These are phyloP conservation scores for Catocala sponsa DNA, from an alignment of 2,888 invertebrate species.

Conservation along the genomic window DNA sequence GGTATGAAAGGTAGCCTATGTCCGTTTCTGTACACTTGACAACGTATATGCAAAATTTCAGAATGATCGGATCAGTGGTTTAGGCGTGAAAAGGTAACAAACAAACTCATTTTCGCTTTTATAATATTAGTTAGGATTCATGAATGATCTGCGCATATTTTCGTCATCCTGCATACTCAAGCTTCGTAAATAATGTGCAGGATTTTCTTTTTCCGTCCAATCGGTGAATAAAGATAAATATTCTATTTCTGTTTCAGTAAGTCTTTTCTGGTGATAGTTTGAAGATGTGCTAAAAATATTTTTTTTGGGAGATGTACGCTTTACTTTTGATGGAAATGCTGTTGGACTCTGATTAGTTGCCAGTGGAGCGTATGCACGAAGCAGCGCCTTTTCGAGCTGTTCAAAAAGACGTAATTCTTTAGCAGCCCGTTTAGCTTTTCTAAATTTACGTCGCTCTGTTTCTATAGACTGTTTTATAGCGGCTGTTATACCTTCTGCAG, in stretches of 20 bases:
- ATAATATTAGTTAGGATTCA: no score
- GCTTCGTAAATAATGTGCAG: constrained; percentile 64
- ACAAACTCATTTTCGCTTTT: no score
- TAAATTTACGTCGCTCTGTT: constrained; percentile 82
- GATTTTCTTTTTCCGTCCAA: constrained; percentile 74
- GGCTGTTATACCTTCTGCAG: constrained; percentile 81
- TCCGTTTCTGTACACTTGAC: no score
- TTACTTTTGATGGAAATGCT: constrained; percentile 17
- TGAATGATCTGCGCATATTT: not conserved
- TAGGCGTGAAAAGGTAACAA: no score
- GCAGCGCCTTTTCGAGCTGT: constrained; percentile 77
- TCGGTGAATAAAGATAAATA: constrained; percentile 79
- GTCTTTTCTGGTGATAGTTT: constrained; percentile 37
- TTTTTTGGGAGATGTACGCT: constrained; percentile 30
- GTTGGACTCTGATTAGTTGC: constrained; percentile 29
- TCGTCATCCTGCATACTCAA: constrained; percentile 31
- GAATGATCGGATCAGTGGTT: no score
- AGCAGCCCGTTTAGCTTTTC: constrained; percentile 86
- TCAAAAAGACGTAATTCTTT: constrained; percentile 86
- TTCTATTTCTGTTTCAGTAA: constrained; percentile 73
- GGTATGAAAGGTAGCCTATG: no score
- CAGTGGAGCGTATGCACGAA: constrained; percentile 72
- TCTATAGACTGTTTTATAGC: constrained; percentile 85
- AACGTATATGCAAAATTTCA: no score
- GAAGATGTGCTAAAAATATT: constrained; percentile 25